These are phyloP conservation scores for Pagetopsis macropterus DNA, from an alignment of 2,797 vertebrate genomes.

Conservation along the genomic window DNA sequence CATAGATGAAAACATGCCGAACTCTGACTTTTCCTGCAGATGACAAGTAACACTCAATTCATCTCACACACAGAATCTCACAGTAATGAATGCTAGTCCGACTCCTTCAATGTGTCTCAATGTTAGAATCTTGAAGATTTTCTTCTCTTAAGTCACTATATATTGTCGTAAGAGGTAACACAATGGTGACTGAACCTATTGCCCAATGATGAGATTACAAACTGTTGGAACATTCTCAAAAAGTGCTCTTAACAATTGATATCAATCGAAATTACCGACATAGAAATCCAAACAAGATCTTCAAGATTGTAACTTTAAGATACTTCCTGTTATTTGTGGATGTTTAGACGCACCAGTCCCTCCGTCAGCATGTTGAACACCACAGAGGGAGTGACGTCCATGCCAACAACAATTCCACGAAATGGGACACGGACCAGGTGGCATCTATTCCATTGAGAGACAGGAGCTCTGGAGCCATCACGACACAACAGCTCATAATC, in stretches of 20 bases:
- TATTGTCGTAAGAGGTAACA: too few species aligned
- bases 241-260: too few species aligned
- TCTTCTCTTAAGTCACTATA: too few species aligned
- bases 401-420: slow-evolving; percentile 85
- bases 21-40: slow-evolving; percentile 76
- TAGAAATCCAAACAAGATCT: too few species aligned
- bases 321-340: neutral
- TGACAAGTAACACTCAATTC: neutral
- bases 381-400: slow-evolving; percentile 72
- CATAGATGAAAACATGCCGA: slow-evolving; percentile 88
- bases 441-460: slow-evolving; percentile 85
- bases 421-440: slow-evolving; percentile 89
- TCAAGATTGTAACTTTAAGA: neutral
- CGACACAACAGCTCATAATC: slow-evolving; percentile 91
- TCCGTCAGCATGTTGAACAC: slow-evolving; percentile 87
- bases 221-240: too few species aligned
- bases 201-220: too few species aligned
- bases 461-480: slow-evolving; percentile 81
- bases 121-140: too few species aligned
- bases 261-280: too few species aligned
- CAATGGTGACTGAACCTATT: too few species aligned
- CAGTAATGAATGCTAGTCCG: neutral
- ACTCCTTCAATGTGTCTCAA: neutral
- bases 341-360: slow-evolving; percentile 84
- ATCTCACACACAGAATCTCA: neutral